Percentiles rank a stretch among this genome's conserved stretches.
phyloP scores from a whole-genome alignment of 2,113 vertebrate species.

The Gorsachius goisagi region DNA sequence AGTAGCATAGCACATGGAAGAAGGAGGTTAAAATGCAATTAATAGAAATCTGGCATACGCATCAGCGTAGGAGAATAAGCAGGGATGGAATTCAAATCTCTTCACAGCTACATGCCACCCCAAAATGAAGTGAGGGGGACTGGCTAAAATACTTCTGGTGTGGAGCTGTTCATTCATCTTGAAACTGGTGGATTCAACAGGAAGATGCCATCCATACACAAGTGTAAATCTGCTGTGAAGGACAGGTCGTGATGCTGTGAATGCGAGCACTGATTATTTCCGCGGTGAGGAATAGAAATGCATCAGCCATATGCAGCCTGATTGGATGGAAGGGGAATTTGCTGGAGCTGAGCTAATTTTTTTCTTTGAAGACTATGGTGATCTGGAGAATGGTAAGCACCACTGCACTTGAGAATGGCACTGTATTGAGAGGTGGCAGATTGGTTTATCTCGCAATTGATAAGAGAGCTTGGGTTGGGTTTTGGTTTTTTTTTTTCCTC shows the following conservation, averaged over 20 bases:
- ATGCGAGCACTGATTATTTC: background rate
- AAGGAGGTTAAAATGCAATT: background rate
- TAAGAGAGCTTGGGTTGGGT: background rate
- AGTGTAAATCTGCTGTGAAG: background rate
- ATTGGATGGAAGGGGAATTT: background rate
- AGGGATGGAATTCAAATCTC: background rate
- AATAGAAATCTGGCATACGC: background rate
- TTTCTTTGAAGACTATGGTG: background rate
- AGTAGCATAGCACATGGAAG: background rate
- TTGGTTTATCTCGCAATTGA: accelerated
- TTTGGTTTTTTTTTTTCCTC: background rate
- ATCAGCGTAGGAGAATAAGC: background rate
- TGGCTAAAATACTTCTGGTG: background rate
- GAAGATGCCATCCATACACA: background rate
- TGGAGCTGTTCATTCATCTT: background rate
- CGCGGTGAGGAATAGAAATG: background rate
- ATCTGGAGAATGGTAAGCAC: background rate
- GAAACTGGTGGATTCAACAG: background rate
- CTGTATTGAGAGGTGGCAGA: background rate
- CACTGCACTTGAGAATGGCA: background rate
- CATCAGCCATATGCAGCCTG: background rate
- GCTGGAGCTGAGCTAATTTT: background rate
- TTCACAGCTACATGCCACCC: background rate
- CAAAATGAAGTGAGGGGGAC: background rate
- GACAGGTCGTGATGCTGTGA: background rate